Conservation (phyloP, 2,113 vertebrate species). For the Pangasianodon hypophthalmus region DNA sequence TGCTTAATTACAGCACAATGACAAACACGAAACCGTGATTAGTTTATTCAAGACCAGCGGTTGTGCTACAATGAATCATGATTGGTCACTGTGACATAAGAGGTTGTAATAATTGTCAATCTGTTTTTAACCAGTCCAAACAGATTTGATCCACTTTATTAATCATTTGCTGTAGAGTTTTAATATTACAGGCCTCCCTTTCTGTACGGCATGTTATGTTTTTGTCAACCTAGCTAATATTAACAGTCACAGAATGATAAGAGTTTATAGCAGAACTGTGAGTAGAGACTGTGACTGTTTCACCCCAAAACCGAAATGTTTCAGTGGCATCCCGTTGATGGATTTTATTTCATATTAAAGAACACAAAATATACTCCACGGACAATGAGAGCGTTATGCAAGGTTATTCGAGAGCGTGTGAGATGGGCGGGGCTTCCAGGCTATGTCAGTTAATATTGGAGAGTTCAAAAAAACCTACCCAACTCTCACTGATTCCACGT, state of each 20-base stretch:
- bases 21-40: background rate
- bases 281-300: too few species aligned
- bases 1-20: constrained; percentile 12
- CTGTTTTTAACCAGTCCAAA: background rate
- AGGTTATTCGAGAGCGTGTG: background rate
- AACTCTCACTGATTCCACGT: background rate
- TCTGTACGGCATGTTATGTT: background rate
- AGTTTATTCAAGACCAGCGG: background rate
- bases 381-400: background rate
- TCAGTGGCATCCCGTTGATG: too few species aligned
- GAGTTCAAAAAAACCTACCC: background rate
- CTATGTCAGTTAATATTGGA: background rate
- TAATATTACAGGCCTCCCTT: background rate
- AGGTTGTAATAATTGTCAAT: background rate
- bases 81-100: background rate
- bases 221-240: background rate
- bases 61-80: background rate
- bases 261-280: too few species aligned
- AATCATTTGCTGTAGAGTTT: background rate
- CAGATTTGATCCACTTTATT: background rate
- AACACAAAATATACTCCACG: background rate
- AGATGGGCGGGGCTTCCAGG: background rate
- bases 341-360: background rate
- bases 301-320: too few species aligned
- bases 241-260: background rate